These are phyloP conservation scores for Aleiodes leptofemur DNA, from an alignment of 2,888 invertebrate species.

Conservation along the genomic window DNA sequence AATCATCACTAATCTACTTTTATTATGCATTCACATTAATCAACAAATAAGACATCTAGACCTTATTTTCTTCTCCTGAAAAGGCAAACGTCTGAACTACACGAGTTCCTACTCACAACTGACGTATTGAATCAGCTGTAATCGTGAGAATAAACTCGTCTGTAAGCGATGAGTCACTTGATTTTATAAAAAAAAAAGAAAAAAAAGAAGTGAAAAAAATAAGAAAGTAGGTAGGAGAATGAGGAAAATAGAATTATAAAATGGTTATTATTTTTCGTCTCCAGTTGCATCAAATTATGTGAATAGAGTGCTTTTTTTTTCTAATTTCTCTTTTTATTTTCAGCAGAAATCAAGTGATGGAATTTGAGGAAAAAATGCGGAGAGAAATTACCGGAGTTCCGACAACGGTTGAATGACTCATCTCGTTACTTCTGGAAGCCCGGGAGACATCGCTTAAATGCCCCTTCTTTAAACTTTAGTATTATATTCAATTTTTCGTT, in stretches of 20 bases:
- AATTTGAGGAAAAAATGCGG: too few relatives aligned
- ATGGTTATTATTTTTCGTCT: not conserved
- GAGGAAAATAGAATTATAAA: not conserved
- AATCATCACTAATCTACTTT: too few relatives aligned
- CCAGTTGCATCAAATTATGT: too few relatives aligned
- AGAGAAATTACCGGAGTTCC: too few relatives aligned
- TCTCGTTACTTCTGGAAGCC: not conserved
- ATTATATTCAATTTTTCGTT: too few relatives aligned
- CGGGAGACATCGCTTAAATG: not conserved
- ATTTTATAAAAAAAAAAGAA: constrained; percentile 11
- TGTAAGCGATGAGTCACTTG: constrained; percentile 19
- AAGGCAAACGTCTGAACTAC: constrained; percentile 4
- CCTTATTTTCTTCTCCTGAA: too few relatives aligned
- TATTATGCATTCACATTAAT: too few relatives aligned
- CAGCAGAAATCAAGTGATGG: too few relatives aligned
- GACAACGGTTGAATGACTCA: constrained; percentile 17
- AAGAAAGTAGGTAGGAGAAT: not conserved
- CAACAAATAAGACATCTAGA: not conserved
- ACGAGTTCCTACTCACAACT: constrained; percentile 9
- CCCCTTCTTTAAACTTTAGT: too few relatives aligned
- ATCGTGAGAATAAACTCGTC: constrained; percentile 28
- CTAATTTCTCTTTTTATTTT: too few relatives aligned
- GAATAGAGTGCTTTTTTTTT: too few relatives aligned
- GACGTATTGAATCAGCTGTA: constrained; percentile 34
- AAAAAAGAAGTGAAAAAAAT: too few relatives aligned